Percentiles rank a stretch among this genome's conserved stretches.
Conservation (phyloP, 2,888 invertebrate genomes). For the Ornithoptera alexandrae region DNA sequence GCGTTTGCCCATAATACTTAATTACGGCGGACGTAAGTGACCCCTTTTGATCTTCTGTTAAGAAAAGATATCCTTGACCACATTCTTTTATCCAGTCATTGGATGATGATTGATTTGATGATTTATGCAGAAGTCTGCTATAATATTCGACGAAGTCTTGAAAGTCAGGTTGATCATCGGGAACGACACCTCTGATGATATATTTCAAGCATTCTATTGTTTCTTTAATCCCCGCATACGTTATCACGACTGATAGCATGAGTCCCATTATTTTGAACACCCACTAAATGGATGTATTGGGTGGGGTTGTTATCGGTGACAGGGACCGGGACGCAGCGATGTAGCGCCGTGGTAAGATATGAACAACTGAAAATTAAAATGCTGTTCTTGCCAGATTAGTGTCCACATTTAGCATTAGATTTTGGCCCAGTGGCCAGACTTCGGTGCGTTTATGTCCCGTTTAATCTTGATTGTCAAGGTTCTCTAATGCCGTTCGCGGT, state of each 20-base stretch:
- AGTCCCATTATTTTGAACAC: constrained; percentile 81
- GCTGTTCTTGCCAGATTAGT: constrained; percentile 76
- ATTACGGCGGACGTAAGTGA: constrained; percentile 63
- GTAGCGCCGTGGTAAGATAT: constrained; percentile 73
- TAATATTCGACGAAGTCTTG: constrained; percentile 67
- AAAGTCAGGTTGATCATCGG: constrained; percentile 64
- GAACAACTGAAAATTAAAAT: constrained; percentile 80
- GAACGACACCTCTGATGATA: constrained; percentile 69
- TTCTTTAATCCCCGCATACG: constrained; percentile 88
- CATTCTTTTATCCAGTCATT: constrained; percentile 62
- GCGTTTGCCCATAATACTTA: constrained; percentile 66
- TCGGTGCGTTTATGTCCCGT: constrained; percentile 49
- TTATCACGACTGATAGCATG: constrained; percentile 85
- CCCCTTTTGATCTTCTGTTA: constrained; percentile 63
- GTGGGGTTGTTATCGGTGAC: constrained; percentile 51
- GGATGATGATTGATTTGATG: constrained; percentile 47
- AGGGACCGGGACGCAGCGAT: constrained; percentile 68
- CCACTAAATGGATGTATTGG: constrained; percentile 33
- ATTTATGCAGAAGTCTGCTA: constrained; percentile 56
- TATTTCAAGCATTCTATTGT: constrained; percentile 80
- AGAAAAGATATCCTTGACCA: constrained; percentile 70
- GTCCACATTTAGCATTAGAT: constrained; percentile 71
- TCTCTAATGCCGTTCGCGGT: constrained; percentile 38
- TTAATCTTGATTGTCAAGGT: constrained; percentile 53
- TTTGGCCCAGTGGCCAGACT: constrained; percentile 70